Conservation (phyloP, 1,140 invertebrate genomes). For the Sycophaga agraensis region DNA sequence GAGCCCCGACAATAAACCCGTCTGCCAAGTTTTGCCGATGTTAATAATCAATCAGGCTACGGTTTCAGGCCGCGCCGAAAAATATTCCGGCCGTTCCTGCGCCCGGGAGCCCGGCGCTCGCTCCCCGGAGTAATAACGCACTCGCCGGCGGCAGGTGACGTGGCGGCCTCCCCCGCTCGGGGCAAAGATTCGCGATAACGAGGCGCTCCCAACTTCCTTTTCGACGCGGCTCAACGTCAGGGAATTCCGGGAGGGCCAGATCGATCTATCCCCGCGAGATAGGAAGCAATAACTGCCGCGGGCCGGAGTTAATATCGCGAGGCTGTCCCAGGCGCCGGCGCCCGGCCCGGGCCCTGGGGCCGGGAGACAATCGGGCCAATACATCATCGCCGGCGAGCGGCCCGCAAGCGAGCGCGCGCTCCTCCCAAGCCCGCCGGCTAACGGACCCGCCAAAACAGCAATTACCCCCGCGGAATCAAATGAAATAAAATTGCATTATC, state of each 20-base stretch:
- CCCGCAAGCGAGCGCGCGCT: conserved; percentile 7
- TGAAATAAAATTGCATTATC: conserved; percentile 60
- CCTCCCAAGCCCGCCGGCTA: conserved; percentile 34
- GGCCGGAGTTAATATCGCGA: conserved; percentile 37
- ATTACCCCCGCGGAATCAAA: conserved; percentile 57
- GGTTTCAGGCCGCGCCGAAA: no score
- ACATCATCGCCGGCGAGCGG: conserved; percentile 45
- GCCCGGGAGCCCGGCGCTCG: no score
- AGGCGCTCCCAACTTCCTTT: no score
- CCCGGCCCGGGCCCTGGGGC: conserved; percentile 33
- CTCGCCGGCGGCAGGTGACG: no score
- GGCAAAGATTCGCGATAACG: no score
- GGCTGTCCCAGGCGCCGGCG: neutral
- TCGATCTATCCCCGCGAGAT: conserved; percentile 23
- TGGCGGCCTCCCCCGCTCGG: no score
- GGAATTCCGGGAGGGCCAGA: conserved; percentile 23
- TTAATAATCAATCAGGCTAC: conserved; percentile 20
- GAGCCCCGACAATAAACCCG: neutral
- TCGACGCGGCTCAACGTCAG: neutral
- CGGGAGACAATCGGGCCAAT: conserved; percentile 47
- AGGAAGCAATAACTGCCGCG: conserved; percentile 32
- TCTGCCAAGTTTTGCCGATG: conserved; percentile 15
- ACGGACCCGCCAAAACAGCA: conserved; percentile 54
- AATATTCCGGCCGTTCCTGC: no score
- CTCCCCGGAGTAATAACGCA: no score